Percentiles rank a stretch among this genome's conserved stretches.
phyloP scores from a whole-genome alignment of 2,888 invertebrate genomes.

The Dryobota labecula region DNA sequence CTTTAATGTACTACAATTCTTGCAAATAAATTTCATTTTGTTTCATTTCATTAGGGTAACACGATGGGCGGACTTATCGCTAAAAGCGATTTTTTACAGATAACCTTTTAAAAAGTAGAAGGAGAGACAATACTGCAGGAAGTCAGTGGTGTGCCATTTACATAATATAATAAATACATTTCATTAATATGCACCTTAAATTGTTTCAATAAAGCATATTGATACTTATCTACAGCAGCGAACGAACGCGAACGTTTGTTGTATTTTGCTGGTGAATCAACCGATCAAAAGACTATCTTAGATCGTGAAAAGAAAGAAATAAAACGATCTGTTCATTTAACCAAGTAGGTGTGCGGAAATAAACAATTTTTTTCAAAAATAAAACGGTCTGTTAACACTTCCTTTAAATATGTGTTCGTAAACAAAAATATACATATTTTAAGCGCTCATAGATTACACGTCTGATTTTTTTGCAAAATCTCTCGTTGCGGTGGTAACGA shows the following conservation, averaged over 20 bases:
- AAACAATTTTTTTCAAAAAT: background rate
- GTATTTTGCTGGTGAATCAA: background rate
- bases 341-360: background rate
- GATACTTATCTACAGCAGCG: no score
- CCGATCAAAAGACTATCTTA: background rate
- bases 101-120: no score
- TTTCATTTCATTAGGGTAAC: no score
- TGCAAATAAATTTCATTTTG: no score
- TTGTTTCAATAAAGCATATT: no score
- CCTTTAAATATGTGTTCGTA: background rate
- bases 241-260: background rate
- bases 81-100: no score
- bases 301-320: background rate
- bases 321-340: background rate
- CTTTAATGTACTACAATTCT: no score
- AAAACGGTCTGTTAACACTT: background rate
- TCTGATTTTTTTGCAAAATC: constrained; percentile 30
- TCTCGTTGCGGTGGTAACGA: constrained; percentile 26
- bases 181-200: no score
- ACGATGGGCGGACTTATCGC: no score
- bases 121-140: no score
- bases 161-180: no score
- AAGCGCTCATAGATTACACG: background rate
- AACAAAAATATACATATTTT: background rate
- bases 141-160: no score